Evolutionary conservation across 2,113 vertebrate species (phyloP), one percentile per base, ranked within the genome.

Genomic region (Tichodroma muraria): DNA sequence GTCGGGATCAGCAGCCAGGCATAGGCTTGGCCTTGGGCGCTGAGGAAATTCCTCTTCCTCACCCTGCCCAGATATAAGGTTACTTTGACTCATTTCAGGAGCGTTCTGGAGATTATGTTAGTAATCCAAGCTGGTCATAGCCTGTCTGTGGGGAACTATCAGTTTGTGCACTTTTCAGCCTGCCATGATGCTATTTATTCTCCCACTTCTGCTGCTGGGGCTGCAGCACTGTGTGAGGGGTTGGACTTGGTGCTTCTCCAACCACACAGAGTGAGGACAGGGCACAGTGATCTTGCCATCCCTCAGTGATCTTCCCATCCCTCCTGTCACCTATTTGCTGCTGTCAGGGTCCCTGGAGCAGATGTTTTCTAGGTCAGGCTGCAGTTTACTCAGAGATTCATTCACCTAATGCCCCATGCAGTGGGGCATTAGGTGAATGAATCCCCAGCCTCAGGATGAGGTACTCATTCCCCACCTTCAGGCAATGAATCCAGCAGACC

Each of bases 191-290:
- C 18, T 70, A 6, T 79, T 28, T 6, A 9, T 35, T 42, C 65
- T 52, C 15, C 45, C 13, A 3, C 77, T 37, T 44, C 54, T 69
- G 33, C 77, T 65, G 40, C 69, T 65, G 44, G 18, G 17, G 10
- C 38, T 35, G 8, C 15, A 22, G 42, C 21, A 4, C n/a, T 50
- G 7, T 4, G 37, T 56, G 37, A 73, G 50, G 31, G 28, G 9
- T 5, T 44, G 72, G 63, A 8, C 15, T 86, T 0, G 0, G 52
- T n/a, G 49, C 56, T 76, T 54, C 76, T 54, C 40, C 2, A 3
- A 5, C 25, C 35, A 19, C 18, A 30, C 33, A 6, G 12, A 8
- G 25, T 0, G 3, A 53, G 59, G 57, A 75, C 37, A 53, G 82
- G 44, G 56, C 33, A 22, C 0, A 0, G 35, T 28, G n/a, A 44